Conservation (phyloP, 2,888 invertebrate species). For the Leptodirus hochenwartii region DNA sequence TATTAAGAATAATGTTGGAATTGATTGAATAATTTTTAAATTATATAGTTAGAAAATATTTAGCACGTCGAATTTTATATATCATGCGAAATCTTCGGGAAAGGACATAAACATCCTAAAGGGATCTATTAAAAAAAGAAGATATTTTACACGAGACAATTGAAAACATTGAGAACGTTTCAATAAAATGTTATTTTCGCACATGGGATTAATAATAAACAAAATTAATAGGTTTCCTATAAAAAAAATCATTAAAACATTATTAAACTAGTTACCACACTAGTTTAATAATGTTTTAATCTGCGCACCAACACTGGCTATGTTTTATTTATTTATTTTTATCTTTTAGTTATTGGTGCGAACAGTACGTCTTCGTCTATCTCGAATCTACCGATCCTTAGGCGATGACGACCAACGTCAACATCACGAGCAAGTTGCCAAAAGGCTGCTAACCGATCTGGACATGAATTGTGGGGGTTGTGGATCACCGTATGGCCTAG, state of each 20-base stretch:
- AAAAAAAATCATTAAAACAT: background rate
- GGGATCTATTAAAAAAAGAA: too few relatives aligned
- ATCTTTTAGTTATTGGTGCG: constrained; percentile 51
- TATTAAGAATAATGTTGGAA: too few relatives aligned
- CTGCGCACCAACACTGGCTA: background rate
- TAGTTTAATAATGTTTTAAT: background rate
- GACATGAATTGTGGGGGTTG: constrained; percentile 70
- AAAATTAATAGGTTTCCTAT: too few relatives aligned
- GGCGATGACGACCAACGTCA: constrained; percentile 66
- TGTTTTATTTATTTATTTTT: background rate
- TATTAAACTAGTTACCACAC: background rate
- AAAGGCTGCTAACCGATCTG: constrained; percentile 43
- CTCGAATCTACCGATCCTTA: constrained; percentile 62
- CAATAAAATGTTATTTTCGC: background rate
- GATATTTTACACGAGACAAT: too few relatives aligned
- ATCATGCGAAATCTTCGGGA: too few relatives aligned
- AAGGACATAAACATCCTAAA: too few relatives aligned
- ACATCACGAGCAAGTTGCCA: constrained; percentile 55
- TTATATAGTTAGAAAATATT: too few relatives aligned
- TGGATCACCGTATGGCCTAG: constrained; percentile 55
- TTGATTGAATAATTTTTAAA: too few relatives aligned
- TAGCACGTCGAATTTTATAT: too few relatives aligned
- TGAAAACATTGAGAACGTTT: too few relatives aligned
- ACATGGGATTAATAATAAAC: too few relatives aligned
- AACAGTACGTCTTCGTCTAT: constrained; percentile 59